Evolutionary conservation across 2,888 invertebrate species (phyloP).

Genomic region (Tetramorium bicarinatum): DNA sequence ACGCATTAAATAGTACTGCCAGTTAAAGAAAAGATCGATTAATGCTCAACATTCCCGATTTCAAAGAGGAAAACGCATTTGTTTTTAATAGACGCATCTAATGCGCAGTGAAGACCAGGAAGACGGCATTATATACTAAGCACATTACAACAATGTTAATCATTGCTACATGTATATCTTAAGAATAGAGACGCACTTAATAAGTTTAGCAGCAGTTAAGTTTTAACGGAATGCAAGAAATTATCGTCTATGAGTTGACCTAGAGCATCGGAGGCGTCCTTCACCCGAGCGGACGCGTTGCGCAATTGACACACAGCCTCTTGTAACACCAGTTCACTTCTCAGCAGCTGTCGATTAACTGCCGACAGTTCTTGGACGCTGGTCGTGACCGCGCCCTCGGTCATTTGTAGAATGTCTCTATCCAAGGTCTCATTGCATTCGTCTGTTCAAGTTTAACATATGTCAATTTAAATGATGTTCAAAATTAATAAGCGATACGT

Average conservation of each 20-base stretch:
- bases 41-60: conserved; percentile 81
- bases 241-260: conserved; percentile 80
- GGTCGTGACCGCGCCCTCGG: conserved; percentile 78
- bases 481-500: conserved; percentile 52
- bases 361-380: conserved; percentile 81
- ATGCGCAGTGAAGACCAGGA: conserved; percentile 57
- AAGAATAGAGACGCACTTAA: conserved; percentile 57
- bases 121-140: conserved; percentile 64
- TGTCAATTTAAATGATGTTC: conserved; percentile 67
- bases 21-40: conserved; percentile 79
- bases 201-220: conserved; percentile 63
- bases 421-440: conserved; percentile 84
- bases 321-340: conserved; percentile 83
- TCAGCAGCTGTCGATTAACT: conserved; percentile 83
- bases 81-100: conserved; percentile 55
- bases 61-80: conserved; percentile 63
- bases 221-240: conserved; percentile 83
- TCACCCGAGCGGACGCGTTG: conserved; percentile 79
- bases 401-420: conserved; percentile 80
- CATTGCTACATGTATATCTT: conserved; percentile 66
- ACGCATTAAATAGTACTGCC: conserved; percentile 84
- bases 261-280: conserved; percentile 78
- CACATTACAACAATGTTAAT: conserved; percentile 53
- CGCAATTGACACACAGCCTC: conserved; percentile 84
- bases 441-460: conserved; percentile 74